Evolutionary conservation across 2,797 vertebrate genomes (phyloP), one percentile per base, ranked within the genome.

Genomic region (Melanotaenia maccullochi): DNA sequence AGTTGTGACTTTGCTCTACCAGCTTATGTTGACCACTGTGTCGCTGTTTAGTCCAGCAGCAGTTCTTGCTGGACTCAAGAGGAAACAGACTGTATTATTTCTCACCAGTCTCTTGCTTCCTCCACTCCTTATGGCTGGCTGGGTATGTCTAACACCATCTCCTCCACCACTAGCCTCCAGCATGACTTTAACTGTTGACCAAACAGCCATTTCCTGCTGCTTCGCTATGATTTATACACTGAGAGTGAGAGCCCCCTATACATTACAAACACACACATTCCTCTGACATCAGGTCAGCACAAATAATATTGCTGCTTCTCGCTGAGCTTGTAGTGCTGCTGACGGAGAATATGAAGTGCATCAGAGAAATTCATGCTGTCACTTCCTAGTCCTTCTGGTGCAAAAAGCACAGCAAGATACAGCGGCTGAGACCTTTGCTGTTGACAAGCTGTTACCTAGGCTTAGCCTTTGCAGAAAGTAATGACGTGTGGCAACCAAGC

Each of bases 391-490:
- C 56, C 51, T 79, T 75, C 75, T 87, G 38, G 68, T 61, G 71
- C 49, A 78, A 68, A 86, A 86, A 67, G 73, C 74, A 75, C 69
- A 75, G 75, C 71, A 40, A 83, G 79, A 70, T 61, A 73, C 76
- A 64, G 62, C n/a, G 63, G 76, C 73, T 16, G 73, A 90, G 88
- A 90, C 83, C 80, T 86, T 87, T 85, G 63, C 68, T 80, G 84
- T 81, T 90, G 86, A 91, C 88, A 85, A 84, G 88, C 85, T 91
- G 90, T 88, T 90, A 35, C 72, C 68, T 58, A 35, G 68, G 62
- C 81, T 90, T 83, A 87, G 71, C 74, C 75, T 72, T 71, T 24
- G 75, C 74, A 30, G 69, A 58, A 70, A 76, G 72, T 91, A 90
- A 91, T 88, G 79, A 72, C 28, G 75, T 85, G 74, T 90, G 86